A percentile compares a stretch with the other conserved stretches of the same genome.
phyloP scores from a whole-genome alignment of 2,888 invertebrate species.

The Seladonia tumulorum region DNA sequence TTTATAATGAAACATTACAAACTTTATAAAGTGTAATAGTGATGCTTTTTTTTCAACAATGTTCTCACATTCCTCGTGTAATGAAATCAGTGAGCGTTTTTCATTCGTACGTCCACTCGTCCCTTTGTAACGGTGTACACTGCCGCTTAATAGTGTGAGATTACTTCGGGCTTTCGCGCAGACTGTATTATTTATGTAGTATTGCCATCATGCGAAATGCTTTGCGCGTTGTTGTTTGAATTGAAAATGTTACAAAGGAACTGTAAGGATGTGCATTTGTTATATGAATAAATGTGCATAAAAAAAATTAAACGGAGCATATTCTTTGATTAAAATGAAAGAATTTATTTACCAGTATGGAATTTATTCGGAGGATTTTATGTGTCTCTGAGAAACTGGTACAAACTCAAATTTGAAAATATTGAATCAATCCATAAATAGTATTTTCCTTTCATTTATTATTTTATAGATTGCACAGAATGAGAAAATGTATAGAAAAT shows the following conservation, averaged over 20 bases:
- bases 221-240: not conserved
- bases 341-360: too few relatives aligned
- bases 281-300: not conserved
- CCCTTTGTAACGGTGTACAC: too few relatives aligned
- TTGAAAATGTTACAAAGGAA: not conserved
- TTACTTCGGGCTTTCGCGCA: not conserved
- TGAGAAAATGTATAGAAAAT: too few relatives aligned
- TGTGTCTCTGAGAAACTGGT: not conserved
- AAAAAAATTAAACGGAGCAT: not conserved
- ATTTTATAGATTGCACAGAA: too few relatives aligned
- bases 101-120: not conserved
- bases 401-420: not conserved
- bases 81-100: not conserved
- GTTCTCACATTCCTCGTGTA: not conserved
- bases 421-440: too few relatives aligned
- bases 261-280: not conserved
- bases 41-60: not conserved
- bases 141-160: not conserved
- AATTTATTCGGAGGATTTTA: not conserved
- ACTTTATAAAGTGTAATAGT: not conserved
- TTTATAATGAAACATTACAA: not conserved
- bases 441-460: not conserved
- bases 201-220: not conserved
- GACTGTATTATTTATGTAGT: not conserved
- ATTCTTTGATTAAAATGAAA: not conserved